Percentiles rank a stretch among this genome's conserved stretches.
phyloP scores from a whole-genome alignment of 2,797 vertebrate species.

The Cossypha niveicapilla region DNA sequence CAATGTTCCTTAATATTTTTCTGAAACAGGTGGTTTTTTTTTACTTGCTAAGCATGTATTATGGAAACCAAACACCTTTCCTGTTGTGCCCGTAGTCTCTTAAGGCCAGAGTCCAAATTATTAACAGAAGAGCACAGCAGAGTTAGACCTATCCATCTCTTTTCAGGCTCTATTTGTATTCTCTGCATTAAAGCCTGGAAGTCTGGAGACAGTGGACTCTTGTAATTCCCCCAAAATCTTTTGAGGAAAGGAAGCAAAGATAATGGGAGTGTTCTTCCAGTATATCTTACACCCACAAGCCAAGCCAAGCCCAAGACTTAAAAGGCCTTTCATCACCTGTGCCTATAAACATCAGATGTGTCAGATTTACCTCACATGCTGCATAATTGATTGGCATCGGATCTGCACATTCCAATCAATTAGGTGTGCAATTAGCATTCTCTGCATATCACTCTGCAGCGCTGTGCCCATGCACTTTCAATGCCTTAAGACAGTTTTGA shows the following conservation, averaged over 20 bases:
- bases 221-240: not conserved
- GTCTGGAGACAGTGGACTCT: rapidly evolving
- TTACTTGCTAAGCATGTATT: not conserved
- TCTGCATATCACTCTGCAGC: not conserved
- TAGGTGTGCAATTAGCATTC: not conserved
- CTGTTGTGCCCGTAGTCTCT: rapidly evolving
- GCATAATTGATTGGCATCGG: not conserved
- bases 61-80: not conserved
- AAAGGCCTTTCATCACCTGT: not conserved
- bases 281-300: not conserved
- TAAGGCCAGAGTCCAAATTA: not conserved
- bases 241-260: not conserved
- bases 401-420: not conserved
- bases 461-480: not conserved
- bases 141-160: not conserved
- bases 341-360: not conserved
- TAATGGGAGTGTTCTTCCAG: rapidly evolving
- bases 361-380: not conserved
- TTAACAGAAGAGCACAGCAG: not conserved
- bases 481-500: not conserved
- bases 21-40: not conserved
- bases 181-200: not conserved
- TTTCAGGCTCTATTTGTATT: not conserved
- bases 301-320: not conserved
- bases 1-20: not conserved